Conservation (phyloP, 2,113 vertebrate species). For the Chunga burmeisteri region DNA sequence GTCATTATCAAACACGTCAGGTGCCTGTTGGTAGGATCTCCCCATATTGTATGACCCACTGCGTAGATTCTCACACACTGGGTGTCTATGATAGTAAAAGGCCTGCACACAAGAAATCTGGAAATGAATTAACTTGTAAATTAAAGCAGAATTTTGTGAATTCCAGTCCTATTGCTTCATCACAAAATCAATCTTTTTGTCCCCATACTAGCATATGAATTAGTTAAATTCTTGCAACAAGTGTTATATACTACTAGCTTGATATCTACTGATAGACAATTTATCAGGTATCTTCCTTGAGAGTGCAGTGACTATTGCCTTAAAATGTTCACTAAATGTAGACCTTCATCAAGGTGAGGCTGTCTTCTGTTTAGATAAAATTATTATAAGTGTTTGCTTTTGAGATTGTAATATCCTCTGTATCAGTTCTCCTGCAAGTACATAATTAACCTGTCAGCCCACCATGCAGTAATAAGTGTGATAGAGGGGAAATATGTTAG, state of each 20-base stretch:
- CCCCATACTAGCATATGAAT: background rate
- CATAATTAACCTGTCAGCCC: slow-evolving; percentile 82
- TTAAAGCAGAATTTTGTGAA: background rate
- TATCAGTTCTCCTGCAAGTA: slow-evolving; percentile 74
- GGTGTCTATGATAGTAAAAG: background rate
- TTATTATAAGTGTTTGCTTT: slow-evolving; percentile 77
- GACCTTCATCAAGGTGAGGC: slow-evolving; percentile 73
- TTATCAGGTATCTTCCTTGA: background rate
- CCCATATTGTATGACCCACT: no score
- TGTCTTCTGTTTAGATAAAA: slow-evolving; percentile 75
- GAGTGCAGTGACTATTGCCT: background rate
- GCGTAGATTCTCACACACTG: background rate
- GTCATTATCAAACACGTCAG: background rate
- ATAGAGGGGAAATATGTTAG: slow-evolving; percentile 76
- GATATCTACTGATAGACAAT: background rate
- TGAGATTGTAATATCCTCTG: slow-evolving; percentile 75
- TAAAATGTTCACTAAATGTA: slow-evolving; percentile 57
- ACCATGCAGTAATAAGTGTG: slow-evolving; percentile 78
- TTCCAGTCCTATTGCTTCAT: background rate
- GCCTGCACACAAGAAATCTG: background rate
- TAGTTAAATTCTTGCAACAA: background rate
- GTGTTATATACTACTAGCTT: background rate
- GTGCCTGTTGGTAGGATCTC: background rate
- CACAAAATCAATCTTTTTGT: background rate
- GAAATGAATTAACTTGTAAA: background rate